phyloP scores from a whole-genome alignment of 2,888 invertebrate genomes.

The Miltochrista miniata region DNA sequence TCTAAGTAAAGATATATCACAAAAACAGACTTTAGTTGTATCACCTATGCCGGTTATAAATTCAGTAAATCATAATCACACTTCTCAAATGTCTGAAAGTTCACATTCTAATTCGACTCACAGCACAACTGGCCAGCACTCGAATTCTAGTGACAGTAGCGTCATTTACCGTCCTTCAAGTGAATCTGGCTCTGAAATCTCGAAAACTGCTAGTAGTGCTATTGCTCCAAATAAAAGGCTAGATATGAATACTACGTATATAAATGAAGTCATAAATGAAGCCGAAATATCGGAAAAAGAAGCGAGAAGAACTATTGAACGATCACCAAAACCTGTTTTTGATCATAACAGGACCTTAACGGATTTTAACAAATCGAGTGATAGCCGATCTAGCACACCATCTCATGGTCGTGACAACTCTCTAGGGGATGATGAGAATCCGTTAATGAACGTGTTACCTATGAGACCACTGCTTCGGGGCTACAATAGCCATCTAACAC shows the following conservation, averaged over 20 bases:
- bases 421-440: constrained; percentile 87
- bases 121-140: constrained; percentile 86
- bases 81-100: constrained; percentile 87
- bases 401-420: constrained; percentile 81
- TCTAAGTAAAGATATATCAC: constrained; percentile 76
- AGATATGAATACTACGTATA: constrained; percentile 79
- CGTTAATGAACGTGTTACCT: constrained; percentile 91
- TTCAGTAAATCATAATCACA: constrained; percentile 53
- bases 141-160: constrained; percentile 89
- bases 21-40: constrained; percentile 85
- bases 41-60: constrained; percentile 88
- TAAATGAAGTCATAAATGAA: constrained; percentile 81
- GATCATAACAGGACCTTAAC: constrained; percentile 68
- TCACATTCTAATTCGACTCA: constrained; percentile 84
- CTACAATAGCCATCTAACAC: constrained; percentile 90
- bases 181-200: constrained; percentile 87
- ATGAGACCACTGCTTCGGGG: constrained; percentile 95
- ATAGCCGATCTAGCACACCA: constrained; percentile 76
- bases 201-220: constrained; percentile 63
- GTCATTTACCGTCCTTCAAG: constrained; percentile 89
- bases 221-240: constrained; percentile 78
- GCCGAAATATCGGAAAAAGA: constrained; percentile 78
- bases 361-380: constrained; percentile 55
- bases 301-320: constrained; percentile 62
- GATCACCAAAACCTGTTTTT: constrained; percentile 54